Conservation (phyloP, 2,888 invertebrate genomes). For the Eupithecia dodoneata region DNA sequence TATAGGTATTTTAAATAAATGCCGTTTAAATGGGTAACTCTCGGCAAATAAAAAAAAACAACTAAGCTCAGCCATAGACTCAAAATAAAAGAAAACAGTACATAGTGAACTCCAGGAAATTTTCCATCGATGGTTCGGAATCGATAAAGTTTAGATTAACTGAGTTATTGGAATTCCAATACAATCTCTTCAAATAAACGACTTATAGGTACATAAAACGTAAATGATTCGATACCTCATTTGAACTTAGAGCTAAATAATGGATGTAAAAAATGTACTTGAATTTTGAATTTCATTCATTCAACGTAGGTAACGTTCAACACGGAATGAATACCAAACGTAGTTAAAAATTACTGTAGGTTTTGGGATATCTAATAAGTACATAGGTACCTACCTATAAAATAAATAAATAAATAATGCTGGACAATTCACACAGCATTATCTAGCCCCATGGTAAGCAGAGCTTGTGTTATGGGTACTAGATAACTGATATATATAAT, state of each 20-base stretch:
- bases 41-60: not conserved
- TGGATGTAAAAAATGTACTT: not conserved
- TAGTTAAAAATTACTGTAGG: not conserved
- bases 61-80: not conserved
- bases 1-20: too few species aligned
- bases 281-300: not conserved
- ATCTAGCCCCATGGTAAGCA: too few species aligned
- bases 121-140: conserved; percentile 5
- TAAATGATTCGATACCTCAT: not conserved
- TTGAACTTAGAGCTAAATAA: not conserved
- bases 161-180: conserved; percentile 8
- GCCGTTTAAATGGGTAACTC: too few species aligned
- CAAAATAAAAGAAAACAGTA: not conserved
- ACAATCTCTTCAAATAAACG: not conserved
- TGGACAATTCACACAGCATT: too few species aligned
- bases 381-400: too few species aligned
- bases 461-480: too few species aligned
- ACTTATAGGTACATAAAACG: not conserved
- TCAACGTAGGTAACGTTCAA: not conserved
- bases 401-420: too few species aligned
- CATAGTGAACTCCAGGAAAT: not conserved
- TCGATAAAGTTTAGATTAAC: conserved; percentile 21
- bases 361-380: not conserved
- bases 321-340: not conserved
- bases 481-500: too few species aligned